phyloP scores from a whole-genome alignment of 2,797 vertebrate genomes.

The Rhabdophis nuchalis region DNA sequence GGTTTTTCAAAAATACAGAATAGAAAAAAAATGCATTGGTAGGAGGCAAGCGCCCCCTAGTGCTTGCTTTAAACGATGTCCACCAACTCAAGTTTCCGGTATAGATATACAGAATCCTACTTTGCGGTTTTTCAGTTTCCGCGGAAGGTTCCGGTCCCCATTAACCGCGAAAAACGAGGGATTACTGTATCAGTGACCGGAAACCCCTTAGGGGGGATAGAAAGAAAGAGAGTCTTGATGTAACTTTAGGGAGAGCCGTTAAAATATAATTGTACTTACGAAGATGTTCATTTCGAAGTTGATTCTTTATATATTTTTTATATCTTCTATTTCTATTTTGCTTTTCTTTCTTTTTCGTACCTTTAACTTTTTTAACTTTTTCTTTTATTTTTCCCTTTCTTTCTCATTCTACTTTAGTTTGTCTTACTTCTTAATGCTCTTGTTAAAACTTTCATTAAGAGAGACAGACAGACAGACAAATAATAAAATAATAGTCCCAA shows the following conservation, averaged over 20 bases:
- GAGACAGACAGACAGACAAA: no score
- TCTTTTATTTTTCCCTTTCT: not conserved
- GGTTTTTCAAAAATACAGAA: no score
- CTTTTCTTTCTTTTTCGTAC: not conserved
- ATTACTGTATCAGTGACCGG: not conserved
- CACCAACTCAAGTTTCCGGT: no score
- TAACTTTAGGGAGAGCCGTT: not conserved
- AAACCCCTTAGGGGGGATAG: not conserved
- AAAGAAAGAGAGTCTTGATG: not conserved
- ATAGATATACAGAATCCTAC: no score
- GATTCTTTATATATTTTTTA: not conserved
- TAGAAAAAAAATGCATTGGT: no score
- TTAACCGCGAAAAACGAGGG: no score
- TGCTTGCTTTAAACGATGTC: no score
- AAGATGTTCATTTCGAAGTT: not conserved
- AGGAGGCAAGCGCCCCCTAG: no score
- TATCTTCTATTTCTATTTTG: not conserved
- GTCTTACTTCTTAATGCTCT: not conserved
- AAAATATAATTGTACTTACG: not conserved
- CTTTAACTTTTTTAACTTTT: not conserved
- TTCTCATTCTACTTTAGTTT: not conserved
- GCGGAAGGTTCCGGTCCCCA: no score
- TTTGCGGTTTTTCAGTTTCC: no score
- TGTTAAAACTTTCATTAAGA: not conserved
- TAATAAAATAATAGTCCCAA: no score